Conservation (phyloP, 2,888 invertebrate genomes). For the Calameuta pallipes region DNA sequence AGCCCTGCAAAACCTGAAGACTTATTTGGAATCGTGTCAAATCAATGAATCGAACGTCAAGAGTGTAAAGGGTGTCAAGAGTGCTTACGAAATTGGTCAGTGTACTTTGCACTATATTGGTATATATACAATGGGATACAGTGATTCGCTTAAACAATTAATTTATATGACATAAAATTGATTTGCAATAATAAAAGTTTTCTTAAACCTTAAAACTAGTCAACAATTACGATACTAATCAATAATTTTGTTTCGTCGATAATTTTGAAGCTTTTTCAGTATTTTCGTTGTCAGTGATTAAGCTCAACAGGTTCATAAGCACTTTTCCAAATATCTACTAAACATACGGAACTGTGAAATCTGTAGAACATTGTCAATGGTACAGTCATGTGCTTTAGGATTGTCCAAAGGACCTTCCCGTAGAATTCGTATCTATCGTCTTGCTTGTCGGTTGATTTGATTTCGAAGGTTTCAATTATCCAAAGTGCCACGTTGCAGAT, state of each 20-base stretch:
- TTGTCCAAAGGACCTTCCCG: slow-evolving; percentile 78
- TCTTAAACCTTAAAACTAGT: neutral
- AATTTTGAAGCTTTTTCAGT: neutral
- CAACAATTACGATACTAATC: neutral
- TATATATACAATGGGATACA: neutral
- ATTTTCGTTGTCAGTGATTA: slow-evolving; percentile 8
- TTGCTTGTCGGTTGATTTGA: slow-evolving; percentile 69
- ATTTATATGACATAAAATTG: neutral
- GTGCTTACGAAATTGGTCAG: neutral
- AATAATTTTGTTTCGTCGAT: neutral
- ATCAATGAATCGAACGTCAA: neutral
- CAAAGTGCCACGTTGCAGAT: slow-evolving; percentile 83
- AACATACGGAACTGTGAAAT: slow-evolving; percentile 83
- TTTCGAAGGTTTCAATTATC: slow-evolving; percentile 80
- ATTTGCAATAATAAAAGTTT: neutral
- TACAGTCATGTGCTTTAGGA: slow-evolving; percentile 78
- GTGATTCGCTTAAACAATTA: neutral
- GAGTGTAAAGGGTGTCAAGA: neutral
- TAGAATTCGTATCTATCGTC: slow-evolving; percentile 75
- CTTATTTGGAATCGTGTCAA: neutral
- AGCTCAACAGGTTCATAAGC: slow-evolving; percentile 74
- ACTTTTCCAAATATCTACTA: slow-evolving; percentile 83
- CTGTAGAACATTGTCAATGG: slow-evolving; percentile 83
- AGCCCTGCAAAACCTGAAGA: neutral
- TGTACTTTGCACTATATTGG: neutral